Evolutionary conservation across 2,888 invertebrate species (phyloP), one percentile per base, ranked within the genome.

Genomic region (Brassicogethes aeneus): DNA sequence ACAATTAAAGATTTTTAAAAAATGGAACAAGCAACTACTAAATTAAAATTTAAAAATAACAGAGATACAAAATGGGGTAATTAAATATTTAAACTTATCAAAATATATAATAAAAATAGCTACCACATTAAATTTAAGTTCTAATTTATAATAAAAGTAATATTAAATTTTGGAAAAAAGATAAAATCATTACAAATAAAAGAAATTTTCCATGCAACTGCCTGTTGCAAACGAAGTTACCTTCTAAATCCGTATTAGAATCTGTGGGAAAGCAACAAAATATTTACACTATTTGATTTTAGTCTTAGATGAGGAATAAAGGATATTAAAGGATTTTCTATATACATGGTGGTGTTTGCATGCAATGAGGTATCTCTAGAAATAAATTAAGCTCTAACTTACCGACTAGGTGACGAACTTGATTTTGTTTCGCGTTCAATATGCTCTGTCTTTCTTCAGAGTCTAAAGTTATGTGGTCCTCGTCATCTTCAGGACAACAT

Each of bases 361-460:
- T 23, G 23, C 23, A 10, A 7, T 7, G 23, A 23, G 10, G 5
- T 23, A 7, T 23, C 10, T 23, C 5, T 10, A 23, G 5, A 23
- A 23, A 5, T 7, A 23, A 7, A 7, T 23, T 23, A 23, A 7
- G 5, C 10, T 23, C 23, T 23, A 16, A 70, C 77, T 68, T 66
- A 88, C 89, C 84, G 53, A 88, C 83, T 56, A 90, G 78, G 64
- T 86, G 80, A 62, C 82, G 76, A 59, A 90, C 82, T 64, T 83
- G 85, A 56, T 82, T 80, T 56, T 86, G 83, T 55, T 85, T 80
- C 35, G 82, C 83, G 60, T 85, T 86, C 38, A 85, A 74, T 42
- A 83, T 74, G 41, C 80, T 75, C 59, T 85, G 82, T 46, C 82
- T 76, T 59, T 91, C 90, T 61, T 91, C 91, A 1, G 82, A 80